Base-by-base conservation (phyloP, 2,113 vertebrate species). In the Hemiprocne comata region DNA sequence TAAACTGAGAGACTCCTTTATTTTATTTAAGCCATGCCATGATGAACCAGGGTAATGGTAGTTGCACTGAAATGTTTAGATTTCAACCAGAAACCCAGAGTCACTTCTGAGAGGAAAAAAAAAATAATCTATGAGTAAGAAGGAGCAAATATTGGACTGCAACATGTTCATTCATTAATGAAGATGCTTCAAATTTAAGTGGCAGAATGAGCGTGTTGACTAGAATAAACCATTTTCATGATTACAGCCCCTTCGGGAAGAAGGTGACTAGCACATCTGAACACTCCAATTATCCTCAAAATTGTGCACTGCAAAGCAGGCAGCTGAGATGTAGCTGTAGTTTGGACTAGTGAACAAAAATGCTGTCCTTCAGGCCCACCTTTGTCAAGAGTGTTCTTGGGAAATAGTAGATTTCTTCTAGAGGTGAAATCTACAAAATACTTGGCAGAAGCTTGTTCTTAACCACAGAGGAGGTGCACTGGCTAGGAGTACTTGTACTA, bases 401-500 rank as follows among this genome's bases (percentile, higher is more conserved):
- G 17, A 62, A n/a, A 13, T 5, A 3, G 9, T 34, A n/a, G 2
- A 51, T 61, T 60, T 34, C 44, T 61, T 71, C 46, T 64, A 21
- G 18, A 66, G 33, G 15, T 55, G 25, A 83, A 33, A 48, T 60
- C 12, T 33, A 8, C 20, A 69, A 65, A 72, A 42, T 57, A 24
- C 13, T 21, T 64, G 24, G 78, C 33, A 79, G 34, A 19, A 70
- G 11, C 4, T 57, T 38, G 17, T 13, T 46, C 17, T 70, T 53
- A 55, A 31, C 10, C 17, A 44, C 18, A 28, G 10, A 70, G 31
- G 2, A 28, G 31, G 11, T 67, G 18, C 34, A 38, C 16, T 36
- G 15, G 24, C 46, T 73, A 1, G 0, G 28, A 67, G 13, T 57
- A 17, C 1, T 2, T 24, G 24, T 34, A 5, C 9, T 73, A n/a